Percentiles rank a stretch among this genome's conserved stretches.
phyloP scores from a whole-genome alignment of 2,113 vertebrate species.

The Pelecanus crispus region DNA sequence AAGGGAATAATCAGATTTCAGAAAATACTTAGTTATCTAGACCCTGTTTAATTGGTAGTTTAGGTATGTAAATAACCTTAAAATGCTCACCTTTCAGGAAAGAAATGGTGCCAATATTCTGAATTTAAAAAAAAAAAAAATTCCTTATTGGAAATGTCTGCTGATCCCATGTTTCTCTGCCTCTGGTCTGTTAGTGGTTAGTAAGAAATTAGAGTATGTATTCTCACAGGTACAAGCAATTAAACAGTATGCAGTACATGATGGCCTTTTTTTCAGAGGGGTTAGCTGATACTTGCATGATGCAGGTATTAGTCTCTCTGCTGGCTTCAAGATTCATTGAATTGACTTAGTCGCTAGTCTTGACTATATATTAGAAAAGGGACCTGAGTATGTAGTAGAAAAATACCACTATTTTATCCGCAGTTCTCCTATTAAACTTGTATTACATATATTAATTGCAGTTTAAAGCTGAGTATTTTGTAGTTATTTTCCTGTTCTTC shows the following conservation, averaged over 20 bases:
- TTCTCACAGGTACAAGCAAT: not conserved
- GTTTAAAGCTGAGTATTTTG: not conserved
- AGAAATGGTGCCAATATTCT: not conserved
- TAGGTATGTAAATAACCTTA: not conserved
- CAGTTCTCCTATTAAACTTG: not conserved
- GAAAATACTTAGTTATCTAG: not conserved
- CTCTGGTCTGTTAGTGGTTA: not conserved
- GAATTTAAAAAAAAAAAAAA: not conserved
- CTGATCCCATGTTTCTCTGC: not conserved
- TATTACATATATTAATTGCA: not conserved
- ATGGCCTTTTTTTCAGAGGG: not conserved
- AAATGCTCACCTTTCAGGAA: not conserved
- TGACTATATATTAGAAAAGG: not conserved
- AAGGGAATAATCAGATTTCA: not conserved
- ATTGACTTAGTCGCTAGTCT: not conserved
- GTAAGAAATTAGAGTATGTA: not conserved
- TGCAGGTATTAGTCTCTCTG: not conserved
- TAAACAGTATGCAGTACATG: not conserved
- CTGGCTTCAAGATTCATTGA: not conserved
- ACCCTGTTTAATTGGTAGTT: not conserved
- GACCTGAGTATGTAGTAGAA: not conserved
- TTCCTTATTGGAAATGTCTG: not conserved
- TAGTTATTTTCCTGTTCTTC: not conserved
- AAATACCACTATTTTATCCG: not conserved
- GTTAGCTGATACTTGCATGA: rapidly evolving